Conservation (phyloP, 2,888 invertebrate species). For the Acheta domesticus region DNA sequence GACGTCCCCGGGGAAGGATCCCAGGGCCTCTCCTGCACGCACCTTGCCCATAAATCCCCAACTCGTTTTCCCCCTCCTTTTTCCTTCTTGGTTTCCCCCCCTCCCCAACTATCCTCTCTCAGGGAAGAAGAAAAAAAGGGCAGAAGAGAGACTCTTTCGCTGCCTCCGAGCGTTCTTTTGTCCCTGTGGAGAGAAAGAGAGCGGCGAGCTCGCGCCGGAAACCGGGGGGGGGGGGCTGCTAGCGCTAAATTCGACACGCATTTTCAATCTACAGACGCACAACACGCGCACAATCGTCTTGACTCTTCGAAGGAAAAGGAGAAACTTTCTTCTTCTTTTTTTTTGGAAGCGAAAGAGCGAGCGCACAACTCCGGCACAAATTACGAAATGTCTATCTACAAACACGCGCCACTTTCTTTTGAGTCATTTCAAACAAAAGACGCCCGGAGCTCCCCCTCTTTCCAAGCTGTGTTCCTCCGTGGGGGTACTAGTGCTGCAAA, state of each 20-base stretch:
- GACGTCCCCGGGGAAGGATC: too few relatives aligned
- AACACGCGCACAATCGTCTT: not conserved
- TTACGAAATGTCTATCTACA: conserved; percentile 4
- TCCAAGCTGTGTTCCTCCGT: not conserved
- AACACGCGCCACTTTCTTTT: conserved; percentile 18
- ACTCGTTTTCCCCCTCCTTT: not conserved
- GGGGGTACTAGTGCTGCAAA: not conserved
- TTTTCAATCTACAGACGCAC: not conserved
- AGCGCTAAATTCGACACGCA: not conserved
- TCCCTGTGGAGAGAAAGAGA: not conserved
- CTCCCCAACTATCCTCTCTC: not conserved
- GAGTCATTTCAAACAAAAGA: conserved; percentile 10
- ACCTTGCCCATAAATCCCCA: conserved; percentile 3
- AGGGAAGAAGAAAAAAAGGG: not conserved
- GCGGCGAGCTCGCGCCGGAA: not conserved
- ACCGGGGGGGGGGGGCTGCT: not conserved
- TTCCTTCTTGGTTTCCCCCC: not conserved
- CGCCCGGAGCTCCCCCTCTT: not conserved
- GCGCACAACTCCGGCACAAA: not conserved
- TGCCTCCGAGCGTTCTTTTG: not conserved
- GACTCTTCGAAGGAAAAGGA: not conserved
- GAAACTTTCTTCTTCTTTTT: too few relatives aligned
- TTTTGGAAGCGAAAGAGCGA: not conserved
- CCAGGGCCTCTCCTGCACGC: not conserved
- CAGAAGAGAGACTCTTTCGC: not conserved